phyloP scores from a whole-genome alignment of 2,113 vertebrate genomes.

The Pangasianodon hypophthalmus region DNA sequence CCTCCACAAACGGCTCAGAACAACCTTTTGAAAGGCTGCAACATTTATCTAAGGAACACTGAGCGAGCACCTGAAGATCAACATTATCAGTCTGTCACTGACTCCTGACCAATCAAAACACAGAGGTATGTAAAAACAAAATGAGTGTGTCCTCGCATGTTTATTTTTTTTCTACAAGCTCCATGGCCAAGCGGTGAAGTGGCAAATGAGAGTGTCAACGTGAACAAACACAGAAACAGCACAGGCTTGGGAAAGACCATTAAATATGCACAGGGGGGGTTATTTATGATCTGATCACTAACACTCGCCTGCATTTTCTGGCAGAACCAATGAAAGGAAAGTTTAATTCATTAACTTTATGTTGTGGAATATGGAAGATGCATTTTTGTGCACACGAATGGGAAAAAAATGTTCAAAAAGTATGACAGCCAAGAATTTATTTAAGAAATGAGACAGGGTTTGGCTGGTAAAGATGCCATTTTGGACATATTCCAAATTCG shows the following conservation, averaged over 20 bases:
- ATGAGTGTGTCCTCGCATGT: neutral
- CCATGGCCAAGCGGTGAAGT: neutral
- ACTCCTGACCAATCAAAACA: constrained; percentile 38
- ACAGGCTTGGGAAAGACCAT: constrained; percentile 5
- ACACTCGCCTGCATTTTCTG: constrained; percentile 32
- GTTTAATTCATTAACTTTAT: constrained; percentile 47
- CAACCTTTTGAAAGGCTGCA: constrained; percentile 49
- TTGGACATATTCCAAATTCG: constrained; percentile 79
- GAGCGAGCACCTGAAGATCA: constrained; percentile 66
- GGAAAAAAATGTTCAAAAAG: constrained; percentile 27
- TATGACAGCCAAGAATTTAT: constrained; percentile 33
- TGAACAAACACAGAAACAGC: constrained; percentile 35
- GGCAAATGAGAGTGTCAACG: constrained; percentile 33
- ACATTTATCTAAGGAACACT: constrained; percentile 66
- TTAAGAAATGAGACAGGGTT: constrained; percentile 29
- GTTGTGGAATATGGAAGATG: constrained; percentile 21
- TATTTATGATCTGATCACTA: constrained; percentile 36
- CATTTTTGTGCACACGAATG: constrained; percentile 26
- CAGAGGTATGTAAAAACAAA: constrained; percentile 12
- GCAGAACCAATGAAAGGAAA: constrained; percentile 35
- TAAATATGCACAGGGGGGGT: constrained; percentile 23
- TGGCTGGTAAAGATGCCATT: constrained; percentile 72
- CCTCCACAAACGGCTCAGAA: constrained; percentile 66
- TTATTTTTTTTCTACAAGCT: neutral
- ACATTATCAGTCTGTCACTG: constrained; percentile 20